Percentiles rank a stretch among this genome's conserved stretches.
Evolutionary conservation across 2,888 invertebrate species (phyloP).

Genomic region (Ischnura elegans): DNA sequence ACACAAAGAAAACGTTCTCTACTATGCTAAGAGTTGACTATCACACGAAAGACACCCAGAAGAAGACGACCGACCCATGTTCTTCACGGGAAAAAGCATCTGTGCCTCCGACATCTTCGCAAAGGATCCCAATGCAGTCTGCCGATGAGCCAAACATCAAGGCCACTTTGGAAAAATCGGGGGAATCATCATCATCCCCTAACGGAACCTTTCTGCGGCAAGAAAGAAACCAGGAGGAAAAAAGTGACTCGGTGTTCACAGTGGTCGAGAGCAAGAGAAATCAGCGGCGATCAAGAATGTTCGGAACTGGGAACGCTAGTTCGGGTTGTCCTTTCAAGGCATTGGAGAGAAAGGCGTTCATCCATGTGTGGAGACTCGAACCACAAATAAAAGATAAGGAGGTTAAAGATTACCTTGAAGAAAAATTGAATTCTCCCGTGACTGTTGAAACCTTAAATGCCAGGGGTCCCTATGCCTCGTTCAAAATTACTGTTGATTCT

Average conservation of each 20-base stretch:
- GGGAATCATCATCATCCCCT: not conserved
- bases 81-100: too few species aligned
- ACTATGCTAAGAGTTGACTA: too few species aligned
- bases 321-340: conserved; percentile 19
- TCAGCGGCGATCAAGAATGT: not conserved
- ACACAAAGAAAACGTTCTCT: too few species aligned
- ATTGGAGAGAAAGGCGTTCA: not conserved
- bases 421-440: conserved; percentile 19
- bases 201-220: not conserved
- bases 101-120: too few species aligned
- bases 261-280: not conserved
- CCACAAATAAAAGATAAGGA: conserved; percentile 7
- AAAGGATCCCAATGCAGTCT: too few species aligned
- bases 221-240: not conserved
- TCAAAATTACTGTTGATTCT: too few species aligned
- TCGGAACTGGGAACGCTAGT: not conserved
- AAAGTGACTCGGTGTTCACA: not conserved
- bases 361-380: conserved; percentile 25
- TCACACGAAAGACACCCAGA: too few species aligned
- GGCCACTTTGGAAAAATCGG: conserved; percentile 1
- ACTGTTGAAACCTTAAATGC: not conserved
- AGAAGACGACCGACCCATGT: too few species aligned
- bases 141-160: too few species aligned
- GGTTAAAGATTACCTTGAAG: not conserved
- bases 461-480: too few species aligned